Percentiles rank a stretch among this genome's conserved stretches.
Evolutionary conservation across 2,797 vertebrate species (phyloP).

Genomic region (Margarornis squamiger): DNA sequence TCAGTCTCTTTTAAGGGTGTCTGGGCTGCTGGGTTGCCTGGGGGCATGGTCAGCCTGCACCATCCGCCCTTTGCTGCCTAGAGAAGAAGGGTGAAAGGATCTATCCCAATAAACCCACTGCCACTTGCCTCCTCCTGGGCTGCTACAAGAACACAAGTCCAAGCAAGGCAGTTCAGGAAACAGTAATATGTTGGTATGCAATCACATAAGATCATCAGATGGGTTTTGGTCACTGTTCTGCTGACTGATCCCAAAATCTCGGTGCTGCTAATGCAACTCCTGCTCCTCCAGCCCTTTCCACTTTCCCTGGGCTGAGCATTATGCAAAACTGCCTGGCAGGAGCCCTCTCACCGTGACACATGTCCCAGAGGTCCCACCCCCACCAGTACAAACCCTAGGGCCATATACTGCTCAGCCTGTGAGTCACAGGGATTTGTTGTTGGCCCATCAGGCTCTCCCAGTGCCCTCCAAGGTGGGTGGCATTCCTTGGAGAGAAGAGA

Average conservation of each 20-base stretch:
- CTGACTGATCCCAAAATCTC: background rate
- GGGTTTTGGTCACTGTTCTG: background rate
- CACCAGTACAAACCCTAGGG: background rate
- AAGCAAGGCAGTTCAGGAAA: background rate
- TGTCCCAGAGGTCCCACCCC: rapidly evolving
- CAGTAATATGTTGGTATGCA: background rate
- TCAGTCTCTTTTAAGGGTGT: background rate
- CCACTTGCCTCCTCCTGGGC: background rate
- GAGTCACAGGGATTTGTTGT: background rate
- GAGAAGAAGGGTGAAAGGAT: background rate
- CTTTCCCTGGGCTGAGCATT: background rate
- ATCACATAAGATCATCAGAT: background rate
- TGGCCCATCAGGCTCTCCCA: background rate
- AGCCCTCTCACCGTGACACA: background rate
- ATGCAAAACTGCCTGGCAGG: background rate
- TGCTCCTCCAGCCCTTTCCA: background rate
- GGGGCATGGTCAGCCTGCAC: background rate
- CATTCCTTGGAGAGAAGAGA: background rate
- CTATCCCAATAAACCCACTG: background rate
- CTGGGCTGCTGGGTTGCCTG: background rate
- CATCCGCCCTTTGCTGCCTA: background rate
- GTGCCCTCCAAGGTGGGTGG: background rate
- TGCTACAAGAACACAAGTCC: background rate
- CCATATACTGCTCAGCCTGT: rapidly evolving
- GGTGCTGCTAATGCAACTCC: background rate